Evolutionary conservation across 1,140 invertebrate genomes (phyloP).

Genomic region (Atta texana): DNA sequence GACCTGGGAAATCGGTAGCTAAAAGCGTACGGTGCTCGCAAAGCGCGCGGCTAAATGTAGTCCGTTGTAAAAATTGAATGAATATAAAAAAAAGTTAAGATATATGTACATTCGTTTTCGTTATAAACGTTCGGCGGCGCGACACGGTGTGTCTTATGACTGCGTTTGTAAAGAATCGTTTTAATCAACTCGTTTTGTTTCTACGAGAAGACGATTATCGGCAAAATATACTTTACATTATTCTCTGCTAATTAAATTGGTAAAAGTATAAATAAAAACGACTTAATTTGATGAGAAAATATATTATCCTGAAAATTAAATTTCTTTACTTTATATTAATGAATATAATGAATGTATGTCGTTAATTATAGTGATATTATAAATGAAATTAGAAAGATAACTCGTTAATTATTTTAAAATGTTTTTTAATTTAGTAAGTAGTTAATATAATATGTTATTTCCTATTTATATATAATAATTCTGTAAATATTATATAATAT

Average conservation of each 20-base stretch:
- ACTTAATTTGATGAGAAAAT: background rate
- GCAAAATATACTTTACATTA: background rate
- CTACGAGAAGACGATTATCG: background rate
- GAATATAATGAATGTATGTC: background rate
- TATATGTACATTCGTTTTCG: background rate
- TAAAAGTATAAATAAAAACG: background rate
- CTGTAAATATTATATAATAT: background rate
- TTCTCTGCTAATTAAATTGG: constrained; percentile 1
- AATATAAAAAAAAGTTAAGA: background rate
- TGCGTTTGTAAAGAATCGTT: background rate
- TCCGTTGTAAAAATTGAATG: background rate
- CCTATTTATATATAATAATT: background rate
- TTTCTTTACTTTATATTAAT: background rate
- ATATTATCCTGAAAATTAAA: background rate
- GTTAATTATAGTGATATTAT: background rate
- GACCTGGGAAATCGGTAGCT: constrained; percentile 25
- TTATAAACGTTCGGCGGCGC: background rate
- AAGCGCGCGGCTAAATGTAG: background rate
- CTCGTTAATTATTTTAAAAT: background rate
- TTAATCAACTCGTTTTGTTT: background rate
- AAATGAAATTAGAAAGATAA: background rate
- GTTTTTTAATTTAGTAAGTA: background rate
- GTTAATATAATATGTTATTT: background rate
- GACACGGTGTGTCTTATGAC: background rate
- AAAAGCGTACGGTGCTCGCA: background rate